Evolutionary conservation across 2,113 vertebrate species (phyloP).

Genomic region (Xenopus tropicalis): DNA sequence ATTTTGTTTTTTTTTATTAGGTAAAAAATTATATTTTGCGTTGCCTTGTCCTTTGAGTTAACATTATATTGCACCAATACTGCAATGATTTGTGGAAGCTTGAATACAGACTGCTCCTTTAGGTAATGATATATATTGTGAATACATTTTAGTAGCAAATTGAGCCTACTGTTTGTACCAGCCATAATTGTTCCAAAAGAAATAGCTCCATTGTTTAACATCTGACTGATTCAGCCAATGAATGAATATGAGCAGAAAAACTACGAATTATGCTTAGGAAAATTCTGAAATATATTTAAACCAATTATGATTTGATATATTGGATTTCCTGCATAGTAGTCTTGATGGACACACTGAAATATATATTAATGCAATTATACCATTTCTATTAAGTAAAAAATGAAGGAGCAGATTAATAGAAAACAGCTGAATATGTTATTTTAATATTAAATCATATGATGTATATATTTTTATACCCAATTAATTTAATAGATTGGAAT

Average conservation of each 20-base stretch:
- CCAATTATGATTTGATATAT: constrained; percentile 2
- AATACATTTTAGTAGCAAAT: too few species aligned
- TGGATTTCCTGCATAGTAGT: constrained; percentile 1
- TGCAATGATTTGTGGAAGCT: too few species aligned
- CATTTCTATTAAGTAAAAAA: constrained; percentile 19
- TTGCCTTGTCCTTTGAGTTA: too few species aligned
- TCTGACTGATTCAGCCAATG: background rate
- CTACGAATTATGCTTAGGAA: background rate
- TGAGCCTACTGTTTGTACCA: too few species aligned
- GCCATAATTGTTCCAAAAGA: background rate
- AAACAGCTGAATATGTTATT: constrained; percentile 4
- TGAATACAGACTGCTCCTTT: too few species aligned
- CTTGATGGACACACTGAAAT: background rate
- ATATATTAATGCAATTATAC: constrained; percentile 26
- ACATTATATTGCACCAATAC: too few species aligned
- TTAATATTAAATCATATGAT: constrained; percentile 16
- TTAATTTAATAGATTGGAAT: constrained; percentile 32
- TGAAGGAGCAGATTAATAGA: constrained; percentile 26
- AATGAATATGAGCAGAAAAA: background rate
- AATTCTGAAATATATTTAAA: constrained; percentile 5
- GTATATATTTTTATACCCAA: constrained; percentile 27
- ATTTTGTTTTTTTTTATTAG: too few species aligned
- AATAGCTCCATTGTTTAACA: background rate
- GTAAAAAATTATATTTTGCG: too few species aligned
- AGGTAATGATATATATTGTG: too few species aligned